Percentiles rank a stretch among this genome's conserved stretches.
phyloP scores from a whole-genome alignment of 2,113 vertebrate species.

The Xenotilapia caudafasciata region DNA sequence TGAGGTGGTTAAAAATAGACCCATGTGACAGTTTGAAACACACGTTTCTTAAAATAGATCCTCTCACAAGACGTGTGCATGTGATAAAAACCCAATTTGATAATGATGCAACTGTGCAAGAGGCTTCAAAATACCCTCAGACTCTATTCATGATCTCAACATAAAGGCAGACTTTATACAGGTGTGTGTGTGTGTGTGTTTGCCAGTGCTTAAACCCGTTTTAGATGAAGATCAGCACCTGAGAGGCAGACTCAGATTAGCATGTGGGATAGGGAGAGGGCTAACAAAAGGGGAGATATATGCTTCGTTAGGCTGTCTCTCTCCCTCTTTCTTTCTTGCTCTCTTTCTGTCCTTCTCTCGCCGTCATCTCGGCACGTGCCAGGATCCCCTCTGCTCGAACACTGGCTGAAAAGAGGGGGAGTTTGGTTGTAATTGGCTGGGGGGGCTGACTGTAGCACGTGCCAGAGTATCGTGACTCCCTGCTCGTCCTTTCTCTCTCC shows the following conservation, averaged over 20 bases:
- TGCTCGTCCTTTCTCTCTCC: background rate
- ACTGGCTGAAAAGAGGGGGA: background rate
- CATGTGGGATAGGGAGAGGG: background rate
- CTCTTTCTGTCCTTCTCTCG: background rate
- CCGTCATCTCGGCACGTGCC: constrained; percentile 25
- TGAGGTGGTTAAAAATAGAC: constrained; percentile 11
- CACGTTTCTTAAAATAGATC: background rate
- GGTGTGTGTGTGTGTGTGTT: too few relatives aligned
- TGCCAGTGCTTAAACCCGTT: too few relatives aligned
- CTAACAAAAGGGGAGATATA: background rate
- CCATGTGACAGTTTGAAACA: background rate
- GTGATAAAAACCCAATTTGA: too few relatives aligned
- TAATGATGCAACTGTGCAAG: too few relatives aligned
- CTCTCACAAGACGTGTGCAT: too few relatives aligned
- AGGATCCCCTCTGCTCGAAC: constrained; percentile 12
- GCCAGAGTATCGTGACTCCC: constrained; percentile 55
- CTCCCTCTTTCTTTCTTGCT: background rate
- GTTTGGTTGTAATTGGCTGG: constrained; percentile 48
- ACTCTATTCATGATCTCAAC: too few relatives aligned
- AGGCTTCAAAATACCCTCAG: too few relatives aligned
- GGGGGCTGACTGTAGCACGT: constrained; percentile 43
- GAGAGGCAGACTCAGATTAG: too few relatives aligned
- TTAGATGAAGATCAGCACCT: too few relatives aligned
- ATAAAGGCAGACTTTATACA: too few relatives aligned
- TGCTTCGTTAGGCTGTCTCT: background rate